Percentiles rank a stretch among this genome's conserved stretches.
These are phyloP conservation scores for Nematostella vectensis DNA, from an alignment of 92 coral and sea anemone genomes.

Conservation along the genomic window DNA sequence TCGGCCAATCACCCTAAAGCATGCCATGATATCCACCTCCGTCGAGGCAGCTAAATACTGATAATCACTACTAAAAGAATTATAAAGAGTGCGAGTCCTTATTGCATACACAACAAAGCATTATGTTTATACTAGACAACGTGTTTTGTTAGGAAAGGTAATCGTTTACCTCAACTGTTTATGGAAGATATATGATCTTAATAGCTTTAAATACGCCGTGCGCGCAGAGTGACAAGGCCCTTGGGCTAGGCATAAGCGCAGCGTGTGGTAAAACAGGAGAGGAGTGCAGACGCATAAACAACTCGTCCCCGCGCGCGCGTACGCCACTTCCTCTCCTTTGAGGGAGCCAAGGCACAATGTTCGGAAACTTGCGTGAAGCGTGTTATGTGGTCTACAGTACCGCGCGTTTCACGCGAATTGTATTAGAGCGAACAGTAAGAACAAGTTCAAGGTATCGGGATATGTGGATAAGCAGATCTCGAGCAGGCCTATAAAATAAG, in stretches of 20 bases:
- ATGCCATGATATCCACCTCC: background rate
- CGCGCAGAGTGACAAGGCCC: background rate
- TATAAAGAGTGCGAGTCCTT: background rate
- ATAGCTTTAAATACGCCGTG: slow-evolving; percentile 33
- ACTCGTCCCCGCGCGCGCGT: too few species aligned
- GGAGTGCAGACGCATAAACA: too few species aligned
- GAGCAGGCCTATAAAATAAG: too few species aligned
- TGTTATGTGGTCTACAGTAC: too few species aligned
- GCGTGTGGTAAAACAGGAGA: slow-evolving; percentile 6
- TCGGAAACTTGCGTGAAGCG: too few species aligned
- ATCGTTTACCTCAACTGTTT: slow-evolving; percentile 57
- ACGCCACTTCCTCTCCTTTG: too few species aligned
- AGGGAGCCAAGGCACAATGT: too few species aligned
- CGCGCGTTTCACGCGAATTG: too few species aligned
- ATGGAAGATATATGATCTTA: slow-evolving; percentile 47
- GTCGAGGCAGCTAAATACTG: background rate
- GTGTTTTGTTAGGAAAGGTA: slow-evolving; percentile 1
- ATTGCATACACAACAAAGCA: background rate
- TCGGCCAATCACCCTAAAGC: background rate
- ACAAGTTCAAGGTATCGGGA: too few species aligned
- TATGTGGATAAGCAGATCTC: too few species aligned
- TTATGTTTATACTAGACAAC: background rate
- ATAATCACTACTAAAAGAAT: background rate
- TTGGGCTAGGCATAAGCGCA: background rate
- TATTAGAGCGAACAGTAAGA: too few species aligned